Percentiles rank a stretch among this genome's conserved stretches.
These are phyloP conservation scores for Andrena bucephala DNA, from an alignment of 2,888 invertebrate species.

Conservation along the genomic window DNA sequence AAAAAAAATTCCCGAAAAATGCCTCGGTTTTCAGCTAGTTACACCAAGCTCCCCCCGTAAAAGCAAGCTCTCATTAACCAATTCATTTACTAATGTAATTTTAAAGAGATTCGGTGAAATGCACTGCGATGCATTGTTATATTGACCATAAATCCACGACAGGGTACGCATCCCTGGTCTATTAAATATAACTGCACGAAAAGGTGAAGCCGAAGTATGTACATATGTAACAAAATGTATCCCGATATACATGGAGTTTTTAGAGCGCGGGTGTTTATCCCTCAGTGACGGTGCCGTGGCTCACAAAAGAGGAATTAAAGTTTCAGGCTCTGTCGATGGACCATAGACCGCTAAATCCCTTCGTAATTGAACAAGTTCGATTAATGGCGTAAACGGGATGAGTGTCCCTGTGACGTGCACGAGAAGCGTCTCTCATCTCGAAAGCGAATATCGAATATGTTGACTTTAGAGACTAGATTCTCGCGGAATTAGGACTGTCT, in stretches of 20 bases:
- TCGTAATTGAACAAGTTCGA: conserved; percentile 12
- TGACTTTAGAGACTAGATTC: too few species aligned
- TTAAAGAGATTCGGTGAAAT: too few species aligned
- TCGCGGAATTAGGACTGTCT: too few species aligned
- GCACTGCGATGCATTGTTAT: too few species aligned
- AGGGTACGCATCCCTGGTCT: not conserved
- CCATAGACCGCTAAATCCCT: conserved; percentile 1
- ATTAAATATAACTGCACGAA: not conserved
- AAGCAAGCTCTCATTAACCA: too few species aligned
- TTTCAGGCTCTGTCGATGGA: conserved; percentile 14
- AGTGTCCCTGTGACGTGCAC: not conserved
- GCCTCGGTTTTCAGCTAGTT: too few species aligned
- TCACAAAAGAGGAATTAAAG: conserved; percentile 24
- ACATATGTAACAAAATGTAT: not conserved
- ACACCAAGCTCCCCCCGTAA: too few species aligned
- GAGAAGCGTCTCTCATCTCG: too few species aligned
- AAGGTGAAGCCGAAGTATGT: conserved; percentile 4
- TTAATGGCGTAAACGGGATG: not conserved
- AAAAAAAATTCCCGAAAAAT: too few species aligned
- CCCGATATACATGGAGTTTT: not conserved
- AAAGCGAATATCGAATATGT: too few species aligned
- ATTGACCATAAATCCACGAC: not conserved
- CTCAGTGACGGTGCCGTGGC: not conserved
- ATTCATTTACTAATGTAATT: too few species aligned
- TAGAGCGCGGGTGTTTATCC: not conserved